These are phyloP conservation scores for Geopemphigus sp. DNA, from an alignment of 1,140 invertebrate genomes.

Conservation along the genomic window DNA sequence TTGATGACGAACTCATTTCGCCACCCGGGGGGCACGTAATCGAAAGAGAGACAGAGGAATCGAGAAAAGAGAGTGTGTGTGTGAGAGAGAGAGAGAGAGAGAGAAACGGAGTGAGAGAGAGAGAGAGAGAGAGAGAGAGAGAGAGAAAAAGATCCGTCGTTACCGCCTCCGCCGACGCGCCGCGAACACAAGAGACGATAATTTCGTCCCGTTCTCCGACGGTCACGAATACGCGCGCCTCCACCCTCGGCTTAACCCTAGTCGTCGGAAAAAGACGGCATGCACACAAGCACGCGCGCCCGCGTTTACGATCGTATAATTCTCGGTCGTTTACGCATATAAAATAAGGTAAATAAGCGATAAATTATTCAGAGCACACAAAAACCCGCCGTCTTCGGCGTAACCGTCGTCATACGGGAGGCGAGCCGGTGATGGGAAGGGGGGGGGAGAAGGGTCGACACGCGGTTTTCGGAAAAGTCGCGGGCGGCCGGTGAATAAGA, in stretches of 20 bases:
- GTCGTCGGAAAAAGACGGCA: constrained; percentile 25
- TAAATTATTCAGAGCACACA: constrained; percentile 48
- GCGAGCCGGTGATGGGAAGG: too few species aligned
- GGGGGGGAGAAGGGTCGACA: too few species aligned
- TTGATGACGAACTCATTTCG: not conserved
- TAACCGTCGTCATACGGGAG: too few species aligned
- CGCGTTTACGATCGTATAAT: constrained; percentile 18
- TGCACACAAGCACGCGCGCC: too few species aligned
- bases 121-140: too few species aligned
- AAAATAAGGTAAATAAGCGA: constrained; percentile 28
- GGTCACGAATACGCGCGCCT: not conserved
- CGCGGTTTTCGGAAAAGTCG: constrained; percentile 40
- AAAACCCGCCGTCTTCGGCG: not conserved
- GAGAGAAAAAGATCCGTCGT: not conserved
- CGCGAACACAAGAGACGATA: constrained; percentile 37
- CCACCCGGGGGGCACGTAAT: not conserved
- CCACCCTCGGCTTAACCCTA: not conserved
- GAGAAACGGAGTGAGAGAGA: too few species aligned
- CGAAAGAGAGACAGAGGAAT: too few species aligned
- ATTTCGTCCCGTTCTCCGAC: not conserved
- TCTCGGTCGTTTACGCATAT: constrained; percentile 25
- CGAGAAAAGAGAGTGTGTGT: too few species aligned
- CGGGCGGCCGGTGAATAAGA: not conserved
- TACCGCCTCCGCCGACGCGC: not conserved
- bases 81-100: too few species aligned